Percentiles rank a stretch among this genome's conserved stretches.
Conservation (phyloP, 2,797 vertebrate genomes). For the Crenuchus spilurus region DNA sequence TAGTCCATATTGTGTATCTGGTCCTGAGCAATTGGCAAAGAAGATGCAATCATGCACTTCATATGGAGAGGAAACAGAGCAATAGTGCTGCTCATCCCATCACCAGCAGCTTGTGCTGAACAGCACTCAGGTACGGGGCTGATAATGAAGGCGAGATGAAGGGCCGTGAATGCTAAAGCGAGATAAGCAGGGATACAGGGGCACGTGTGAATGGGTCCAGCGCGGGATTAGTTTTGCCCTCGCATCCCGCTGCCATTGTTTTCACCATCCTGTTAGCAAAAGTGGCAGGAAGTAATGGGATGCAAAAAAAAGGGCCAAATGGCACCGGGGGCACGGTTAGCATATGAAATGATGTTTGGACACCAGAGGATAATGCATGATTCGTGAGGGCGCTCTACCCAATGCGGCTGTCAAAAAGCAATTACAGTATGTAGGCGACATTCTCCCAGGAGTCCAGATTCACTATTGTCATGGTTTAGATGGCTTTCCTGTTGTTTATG, state of each 20-base stretch:
- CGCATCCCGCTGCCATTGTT: slow-evolving; percentile 3
- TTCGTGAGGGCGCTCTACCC: background rate
- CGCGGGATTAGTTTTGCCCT: background rate
- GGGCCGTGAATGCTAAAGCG: slow-evolving; percentile 18
- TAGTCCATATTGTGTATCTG: background rate
- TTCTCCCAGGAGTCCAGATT: slow-evolving; percentile 2
- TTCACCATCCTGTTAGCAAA: background rate
- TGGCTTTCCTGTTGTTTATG: slow-evolving; percentile 9
- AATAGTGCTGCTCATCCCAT: background rate
- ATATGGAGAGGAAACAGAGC: background rate
- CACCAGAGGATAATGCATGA: background rate
- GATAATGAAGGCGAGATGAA: slow-evolving; percentile 30
- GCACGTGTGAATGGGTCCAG: background rate
- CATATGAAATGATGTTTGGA: slow-evolving; percentile 9
- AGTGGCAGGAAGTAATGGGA: slow-evolving; percentile 1
- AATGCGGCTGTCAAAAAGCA: slow-evolving; percentile 18
- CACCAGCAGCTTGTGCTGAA: background rate
- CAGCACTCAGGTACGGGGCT: background rate
- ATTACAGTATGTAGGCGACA: slow-evolving; percentile 1
- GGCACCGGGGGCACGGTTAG: background rate
- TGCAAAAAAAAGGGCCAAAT: background rate
- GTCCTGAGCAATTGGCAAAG: background rate
- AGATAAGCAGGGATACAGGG: slow-evolving; percentile 18
- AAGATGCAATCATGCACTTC: too few relatives aligned
- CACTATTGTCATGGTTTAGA: background rate